Conservation (phyloP, 2,888 invertebrate species). For the Xestia c-nigrum region DNA sequence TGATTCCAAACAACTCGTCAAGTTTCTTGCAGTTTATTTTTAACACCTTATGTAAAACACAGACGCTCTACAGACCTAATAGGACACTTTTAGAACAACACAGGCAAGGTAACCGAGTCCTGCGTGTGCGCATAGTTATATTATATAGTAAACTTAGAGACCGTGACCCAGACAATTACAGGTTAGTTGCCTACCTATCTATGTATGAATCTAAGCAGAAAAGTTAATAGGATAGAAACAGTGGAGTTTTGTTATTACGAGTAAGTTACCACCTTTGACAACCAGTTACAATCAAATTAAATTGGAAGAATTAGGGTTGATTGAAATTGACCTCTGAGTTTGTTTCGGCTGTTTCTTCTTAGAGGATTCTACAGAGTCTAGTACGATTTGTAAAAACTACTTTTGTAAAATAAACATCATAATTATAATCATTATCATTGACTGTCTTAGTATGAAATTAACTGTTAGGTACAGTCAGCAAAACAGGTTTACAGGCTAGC, state of each 20-base stretch:
- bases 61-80: not conserved
- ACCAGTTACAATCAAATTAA: not conserved
- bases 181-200: constrained; percentile 9
- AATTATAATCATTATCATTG: too few species aligned
- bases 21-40: too few species aligned
- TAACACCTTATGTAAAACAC: too few species aligned
- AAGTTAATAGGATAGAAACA: not conserved
- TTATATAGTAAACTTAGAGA: not conserved
- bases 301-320: not conserved
- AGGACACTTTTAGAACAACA: constrained; percentile 2
- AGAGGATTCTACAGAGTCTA: too few species aligned
- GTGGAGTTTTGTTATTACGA: not conserved
- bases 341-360: too few species aligned
- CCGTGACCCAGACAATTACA: constrained; percentile 47
- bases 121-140: constrained; percentile 24
- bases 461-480: too few species aligned
- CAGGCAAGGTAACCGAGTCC: constrained; percentile 16
- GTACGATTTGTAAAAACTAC: too few species aligned
- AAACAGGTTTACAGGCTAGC: too few species aligned
- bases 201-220: not conserved
- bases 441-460: too few species aligned
- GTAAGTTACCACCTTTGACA: not conserved
- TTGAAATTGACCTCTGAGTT: too few species aligned
- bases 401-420: too few species aligned
- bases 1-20: too few species aligned